These are phyloP conservation scores for Ibidorhyncha struthersii DNA, from an alignment of 2,113 vertebrate species.

Conservation along the genomic window DNA sequence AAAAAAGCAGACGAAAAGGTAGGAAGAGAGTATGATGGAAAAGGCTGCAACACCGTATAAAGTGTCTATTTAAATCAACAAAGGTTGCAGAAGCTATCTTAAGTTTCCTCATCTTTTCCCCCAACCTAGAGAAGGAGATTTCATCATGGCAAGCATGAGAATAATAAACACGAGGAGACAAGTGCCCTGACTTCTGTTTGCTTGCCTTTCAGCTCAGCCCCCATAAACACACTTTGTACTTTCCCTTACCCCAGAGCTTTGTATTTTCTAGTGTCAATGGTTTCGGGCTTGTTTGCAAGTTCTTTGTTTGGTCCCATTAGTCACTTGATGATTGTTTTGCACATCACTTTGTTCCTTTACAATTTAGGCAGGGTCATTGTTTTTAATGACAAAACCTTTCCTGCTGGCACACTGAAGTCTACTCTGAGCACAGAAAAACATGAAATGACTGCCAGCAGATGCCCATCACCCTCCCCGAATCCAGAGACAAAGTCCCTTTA, in stretches of 20 bases:
- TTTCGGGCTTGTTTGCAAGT: slow-evolving; percentile 17
- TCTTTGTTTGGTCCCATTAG: slow-evolving; percentile 28
- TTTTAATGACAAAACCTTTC: slow-evolving; percentile 27
- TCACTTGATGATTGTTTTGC: slow-evolving; percentile 2
- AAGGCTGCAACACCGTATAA: neutral
- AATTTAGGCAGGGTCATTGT: neutral
- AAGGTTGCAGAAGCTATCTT: neutral
- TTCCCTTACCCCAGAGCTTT: slow-evolving; percentile 37
- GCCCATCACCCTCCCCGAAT: neutral
- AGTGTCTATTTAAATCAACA: neutral
- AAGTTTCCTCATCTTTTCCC: neutral
- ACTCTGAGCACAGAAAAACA: neutral
- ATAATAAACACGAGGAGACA: neutral
- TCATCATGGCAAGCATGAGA: neutral
- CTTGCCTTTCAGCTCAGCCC: neutral
- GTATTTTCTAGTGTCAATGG: neutral
- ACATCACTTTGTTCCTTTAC: slow-evolving; percentile 7
- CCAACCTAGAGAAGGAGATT: neutral
- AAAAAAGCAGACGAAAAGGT: neutral
- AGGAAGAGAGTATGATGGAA: neutral
- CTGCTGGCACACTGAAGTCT: neutral
- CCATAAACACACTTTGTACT: neutral
- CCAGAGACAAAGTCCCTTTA: neutral
- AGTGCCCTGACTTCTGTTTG: neutral
- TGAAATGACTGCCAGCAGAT: neutral